Percentiles rank a stretch among this genome's conserved stretches.
phyloP scores from a whole-genome alignment of 2,797 vertebrate species.

The Lutjanus argentimaculatus region DNA sequence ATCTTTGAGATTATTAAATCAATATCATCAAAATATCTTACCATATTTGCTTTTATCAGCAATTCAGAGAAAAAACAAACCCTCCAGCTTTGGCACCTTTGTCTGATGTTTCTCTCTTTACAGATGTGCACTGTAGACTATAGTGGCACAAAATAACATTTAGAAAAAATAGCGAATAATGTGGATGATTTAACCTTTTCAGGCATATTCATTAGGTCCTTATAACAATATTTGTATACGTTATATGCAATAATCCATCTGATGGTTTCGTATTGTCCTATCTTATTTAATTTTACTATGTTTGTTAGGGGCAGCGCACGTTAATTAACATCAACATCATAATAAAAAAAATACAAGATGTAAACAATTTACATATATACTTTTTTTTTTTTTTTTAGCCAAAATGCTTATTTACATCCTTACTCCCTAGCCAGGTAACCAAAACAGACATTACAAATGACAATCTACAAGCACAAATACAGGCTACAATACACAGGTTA shows the following conservation, averaged over 20 bases:
- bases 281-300: too few relatives aligned
- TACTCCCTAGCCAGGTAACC: too few relatives aligned
- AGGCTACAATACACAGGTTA: too few relatives aligned
- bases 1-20: neutral
- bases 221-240: neutral
- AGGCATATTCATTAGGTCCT: neutral
- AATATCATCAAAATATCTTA: neutral
- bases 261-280: neutral
- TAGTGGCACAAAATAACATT: constrained; percentile 1
- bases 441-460: too few relatives aligned
- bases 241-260: neutral
- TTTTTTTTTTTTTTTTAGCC: too few relatives aligned
- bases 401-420: too few relatives aligned
- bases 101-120: constrained; percentile 13
- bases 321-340: too few relatives aligned
- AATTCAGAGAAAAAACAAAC: neutral
- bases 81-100: constrained; percentile 12
- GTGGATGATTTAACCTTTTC: neutral
- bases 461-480: too few relatives aligned
- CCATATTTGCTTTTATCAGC: neutral
- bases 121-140: neutral
- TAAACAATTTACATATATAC: too few relatives aligned
- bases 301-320: too few relatives aligned
- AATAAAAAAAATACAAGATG: too few relatives aligned
- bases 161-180: neutral